phyloP scores from a whole-genome alignment of 2,888 invertebrate species.

The Eilema caniola region DNA sequence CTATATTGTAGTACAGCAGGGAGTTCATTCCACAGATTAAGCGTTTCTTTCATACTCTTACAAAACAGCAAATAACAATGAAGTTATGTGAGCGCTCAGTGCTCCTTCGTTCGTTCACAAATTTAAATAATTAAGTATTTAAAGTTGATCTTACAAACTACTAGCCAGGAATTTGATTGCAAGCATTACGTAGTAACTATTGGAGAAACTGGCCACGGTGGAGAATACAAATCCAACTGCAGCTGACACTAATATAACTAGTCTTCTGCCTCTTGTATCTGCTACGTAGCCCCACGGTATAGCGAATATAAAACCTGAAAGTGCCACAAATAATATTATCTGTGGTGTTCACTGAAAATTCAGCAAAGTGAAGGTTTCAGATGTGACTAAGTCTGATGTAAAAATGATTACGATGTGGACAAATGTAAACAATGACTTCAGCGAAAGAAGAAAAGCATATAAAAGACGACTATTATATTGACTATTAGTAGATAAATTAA shows the following conservation, averaged over 20 bases:
- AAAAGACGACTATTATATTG: no score
- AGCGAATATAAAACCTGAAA: not conserved
- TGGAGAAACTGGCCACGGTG: constrained; percentile 38
- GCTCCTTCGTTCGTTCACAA: not conserved
- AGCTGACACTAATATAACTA: constrained; percentile 36
- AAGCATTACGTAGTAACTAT: constrained; percentile 40
- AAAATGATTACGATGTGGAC: no score
- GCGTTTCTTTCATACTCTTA: no score
- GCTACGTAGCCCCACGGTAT: constrained; percentile 89
- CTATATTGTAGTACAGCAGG: not conserved
- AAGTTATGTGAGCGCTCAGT: not conserved
- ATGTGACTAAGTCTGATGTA: no score
- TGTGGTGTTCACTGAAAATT: not conserved
- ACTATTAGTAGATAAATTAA: no score
- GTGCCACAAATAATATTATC: not conserved
- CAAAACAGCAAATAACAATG: not conserved
- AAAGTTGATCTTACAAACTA: constrained; percentile 36
- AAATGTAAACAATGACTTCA: no score
- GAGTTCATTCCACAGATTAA: no score
- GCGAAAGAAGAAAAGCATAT: no score
- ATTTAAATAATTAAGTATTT: no score
- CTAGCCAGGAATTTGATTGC: constrained; percentile 42
- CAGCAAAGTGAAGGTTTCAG: no score
- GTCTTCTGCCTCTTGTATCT: constrained; percentile 88
- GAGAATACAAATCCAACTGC: constrained; percentile 36